Percentiles rank a stretch among this genome's conserved stretches.
phyloP scores from a whole-genome alignment of 2,888 invertebrate genomes.

The Eupithecia subfuscata region DNA sequence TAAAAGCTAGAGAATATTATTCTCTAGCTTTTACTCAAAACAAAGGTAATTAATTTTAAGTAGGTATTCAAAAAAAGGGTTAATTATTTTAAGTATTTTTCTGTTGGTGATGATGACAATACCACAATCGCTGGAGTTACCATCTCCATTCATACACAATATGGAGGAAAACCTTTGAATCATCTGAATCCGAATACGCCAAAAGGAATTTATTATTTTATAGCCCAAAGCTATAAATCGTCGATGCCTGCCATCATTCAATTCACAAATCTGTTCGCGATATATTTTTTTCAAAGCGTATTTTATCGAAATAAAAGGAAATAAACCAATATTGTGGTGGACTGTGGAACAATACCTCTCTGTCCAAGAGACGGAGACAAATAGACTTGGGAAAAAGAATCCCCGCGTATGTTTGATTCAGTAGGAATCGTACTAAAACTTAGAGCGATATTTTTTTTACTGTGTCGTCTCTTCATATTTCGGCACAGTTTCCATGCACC shows the following conservation, averaged over 20 bases:
- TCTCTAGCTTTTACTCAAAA: neutral
- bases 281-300: slow-evolving; percentile 58
- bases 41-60: too few relatives aligned
- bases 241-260: slow-evolving; percentile 34
- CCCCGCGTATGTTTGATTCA: neutral
- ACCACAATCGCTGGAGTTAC: neutral
- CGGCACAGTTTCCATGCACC: neutral
- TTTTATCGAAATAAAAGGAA: slow-evolving; percentile 56
- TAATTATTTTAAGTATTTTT: neutral
- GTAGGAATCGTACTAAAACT: slow-evolving; percentile 4
- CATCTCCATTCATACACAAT: neutral
- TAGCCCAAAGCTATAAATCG: slow-evolving; percentile 14
- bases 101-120: neutral
- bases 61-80: neutral
- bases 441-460: neutral
- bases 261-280: slow-evolving; percentile 46
- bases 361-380: slow-evolving; percentile 73
- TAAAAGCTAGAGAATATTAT: too few relatives aligned
- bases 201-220: slow-evolving; percentile 10
- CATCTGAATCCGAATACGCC: neutral
- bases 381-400: slow-evolving; percentile 53
- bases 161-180: slow-evolving; percentile 6
- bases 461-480: neutral
- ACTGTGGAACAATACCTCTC: slow-evolving; percentile 73
- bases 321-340: slow-evolving; percentile 72